phyloP scores from a whole-genome alignment of 2,113 vertebrate genomes.

The Scomber scombrus region DNA sequence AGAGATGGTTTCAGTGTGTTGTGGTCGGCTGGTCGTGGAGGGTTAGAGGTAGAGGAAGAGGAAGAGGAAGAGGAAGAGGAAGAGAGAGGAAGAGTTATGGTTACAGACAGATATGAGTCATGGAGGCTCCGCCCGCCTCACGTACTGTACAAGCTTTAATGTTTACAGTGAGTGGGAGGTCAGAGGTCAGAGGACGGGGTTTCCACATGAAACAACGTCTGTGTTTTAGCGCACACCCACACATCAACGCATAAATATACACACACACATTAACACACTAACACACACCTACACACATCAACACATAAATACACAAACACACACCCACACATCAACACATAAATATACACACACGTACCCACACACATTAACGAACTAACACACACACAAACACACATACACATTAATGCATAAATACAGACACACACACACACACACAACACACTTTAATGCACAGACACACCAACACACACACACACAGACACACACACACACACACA shows the following conservation, averaged over 20 bases:
- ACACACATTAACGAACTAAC: background rate
- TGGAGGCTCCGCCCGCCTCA: background rate
- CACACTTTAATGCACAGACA: background rate
- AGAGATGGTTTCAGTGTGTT: too few species aligned
- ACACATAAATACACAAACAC: background rate
- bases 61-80: too few species aligned
- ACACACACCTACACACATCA: background rate
- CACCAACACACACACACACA: background rate
- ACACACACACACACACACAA: background rate
- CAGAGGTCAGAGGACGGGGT: slow-evolving; percentile 35
- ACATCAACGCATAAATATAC: background rate
- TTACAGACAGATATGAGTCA: too few species aligned
- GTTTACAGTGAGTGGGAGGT: slow-evolving; percentile 34
- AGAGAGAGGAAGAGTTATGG: too few species aligned
- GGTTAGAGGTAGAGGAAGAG: too few species aligned
- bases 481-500: background rate
- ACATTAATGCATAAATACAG: too few species aligned
- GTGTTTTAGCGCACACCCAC: background rate
- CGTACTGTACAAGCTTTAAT: background rate
- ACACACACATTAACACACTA: background rate
- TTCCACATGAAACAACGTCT: slow-evolving; percentile 28
- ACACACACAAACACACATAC: background rate
- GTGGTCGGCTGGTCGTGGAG: too few species aligned
- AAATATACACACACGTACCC: background rate
- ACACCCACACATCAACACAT: background rate